Conservation (phyloP, 30 jellyfish, hydroid and myxozoan species). For the Haliclystus octoradiatus region DNA sequence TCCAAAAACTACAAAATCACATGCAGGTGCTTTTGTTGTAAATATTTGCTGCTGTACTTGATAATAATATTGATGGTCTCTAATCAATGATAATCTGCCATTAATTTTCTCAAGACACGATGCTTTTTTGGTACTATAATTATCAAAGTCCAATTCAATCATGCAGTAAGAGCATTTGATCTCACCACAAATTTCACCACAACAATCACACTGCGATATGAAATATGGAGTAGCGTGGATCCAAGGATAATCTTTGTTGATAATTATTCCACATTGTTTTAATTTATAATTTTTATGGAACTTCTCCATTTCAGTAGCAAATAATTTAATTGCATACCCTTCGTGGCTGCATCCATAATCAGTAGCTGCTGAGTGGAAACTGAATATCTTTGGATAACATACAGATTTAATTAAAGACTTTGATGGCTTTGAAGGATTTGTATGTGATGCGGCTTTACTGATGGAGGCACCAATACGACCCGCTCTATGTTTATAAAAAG, state of each 20-base stretch:
- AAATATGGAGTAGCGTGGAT: slow-evolving; percentile 21
- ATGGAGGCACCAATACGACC: slow-evolving; percentile 29
- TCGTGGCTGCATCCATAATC: slow-evolving; percentile 35
- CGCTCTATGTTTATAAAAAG: slow-evolving; percentile 31
- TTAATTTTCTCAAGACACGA: no score
- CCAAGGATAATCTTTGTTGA: slow-evolving; percentile 14
- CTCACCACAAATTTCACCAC: slow-evolving; percentile 30
- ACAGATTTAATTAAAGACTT: not conserved
- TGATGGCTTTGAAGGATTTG: slow-evolving; percentile 21
- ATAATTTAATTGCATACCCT: slow-evolving; percentile 26
- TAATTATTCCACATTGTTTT: slow-evolving; percentile 19
- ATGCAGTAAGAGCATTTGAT: no score
- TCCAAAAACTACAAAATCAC: slow-evolving; percentile 21
- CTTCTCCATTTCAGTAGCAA: slow-evolving; percentile 32
- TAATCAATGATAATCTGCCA: no score
- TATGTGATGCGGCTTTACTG: slow-evolving; percentile 35
- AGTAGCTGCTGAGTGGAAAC: no score
- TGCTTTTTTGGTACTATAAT: no score
- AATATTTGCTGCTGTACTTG: no score
- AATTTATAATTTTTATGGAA: slow-evolving; percentile 26
- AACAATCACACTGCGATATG: slow-evolving; percentile 14
- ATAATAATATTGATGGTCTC: no score
- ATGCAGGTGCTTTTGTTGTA: no score
- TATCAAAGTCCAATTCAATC: no score
- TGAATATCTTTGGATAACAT: not conserved